Conservation (phyloP, 2,113 vertebrate species). For the Silurus glanis region DNA sequence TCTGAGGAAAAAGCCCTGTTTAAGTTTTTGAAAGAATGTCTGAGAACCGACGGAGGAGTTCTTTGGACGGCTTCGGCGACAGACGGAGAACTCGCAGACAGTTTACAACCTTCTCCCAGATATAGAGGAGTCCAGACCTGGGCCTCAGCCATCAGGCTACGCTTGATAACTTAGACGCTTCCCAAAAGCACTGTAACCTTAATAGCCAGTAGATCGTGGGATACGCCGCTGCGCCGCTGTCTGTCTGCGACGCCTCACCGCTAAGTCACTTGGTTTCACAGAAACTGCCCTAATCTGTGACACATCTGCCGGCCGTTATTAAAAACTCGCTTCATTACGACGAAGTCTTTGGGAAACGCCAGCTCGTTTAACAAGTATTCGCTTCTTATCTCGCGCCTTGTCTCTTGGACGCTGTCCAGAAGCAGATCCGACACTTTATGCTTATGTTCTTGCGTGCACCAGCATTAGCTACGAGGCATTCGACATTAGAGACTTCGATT, state of each 20-base stretch:
- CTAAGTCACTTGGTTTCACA: not conserved
- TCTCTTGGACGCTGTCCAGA: constrained; percentile 31
- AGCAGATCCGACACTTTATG: not conserved
- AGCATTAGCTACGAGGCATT: not conserved
- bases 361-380: not conserved
- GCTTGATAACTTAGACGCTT: constrained; percentile 39
- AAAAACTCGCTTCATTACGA: not conserved
- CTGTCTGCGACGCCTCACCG: constrained; percentile 4
- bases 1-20: constrained; percentile 9
- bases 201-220: constrained; percentile 41
- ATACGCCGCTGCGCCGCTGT: not conserved
- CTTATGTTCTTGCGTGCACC: not conserved
- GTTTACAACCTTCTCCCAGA: constrained; percentile 32
- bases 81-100: constrained; percentile 17
- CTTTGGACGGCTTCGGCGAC: not conserved
- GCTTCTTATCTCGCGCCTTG: constrained; percentile 16
- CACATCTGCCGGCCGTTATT: constrained; percentile 28
- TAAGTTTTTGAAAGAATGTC: constrained; percentile 14
- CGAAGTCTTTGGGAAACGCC: constrained; percentile 3
- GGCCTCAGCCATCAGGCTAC: constrained; percentile 33
- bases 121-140: constrained; percentile 33
- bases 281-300: constrained; percentile 20
- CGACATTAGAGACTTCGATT: constrained; percentile 17
- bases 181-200: constrained; percentile 44
- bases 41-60: not conserved